Base-by-base conservation (phyloP, 2,888 invertebrate species). In the Dioctria rufipes region DNA sequence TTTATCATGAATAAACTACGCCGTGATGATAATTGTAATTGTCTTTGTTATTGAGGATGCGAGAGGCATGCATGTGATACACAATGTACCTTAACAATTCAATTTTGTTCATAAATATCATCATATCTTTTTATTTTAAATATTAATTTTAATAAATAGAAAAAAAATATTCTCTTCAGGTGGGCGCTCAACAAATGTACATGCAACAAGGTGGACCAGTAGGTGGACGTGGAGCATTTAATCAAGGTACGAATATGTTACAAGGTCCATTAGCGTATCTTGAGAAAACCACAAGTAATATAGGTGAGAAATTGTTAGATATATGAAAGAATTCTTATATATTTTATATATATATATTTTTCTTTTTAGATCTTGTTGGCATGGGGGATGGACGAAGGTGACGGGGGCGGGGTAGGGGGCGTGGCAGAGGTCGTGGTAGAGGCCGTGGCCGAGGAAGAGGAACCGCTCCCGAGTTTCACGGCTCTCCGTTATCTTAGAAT, bases 241-340 rank as follows among this genome's bases (percentile, higher is more conserved):
- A 92, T 85, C 89, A 88, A 84, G 88, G 88, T 75, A 43, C 46
- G n/a, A 91, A 91, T 5, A 91, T 94, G 3, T 90, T 95, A 80
- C 95, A 95, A 84, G 96, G 96, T 5, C 96, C 96, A 0, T 90
- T 96, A 83, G 96, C 96, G 0, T 96, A 94, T 87, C 90, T 97
- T 82, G 96, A 96, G 90, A 96, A 96, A 91, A 96, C 96, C 83
- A 95, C 96, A 86, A 95, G 95, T 90, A 96, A 95, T 90, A 96
- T 96, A 92, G 96, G 93, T 92, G 88, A 83, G 78, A 60, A n/a
- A 13, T 60, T 25, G 4, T 42, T 63, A 9, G 37, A 49, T 49
- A 25, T 25, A 25, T 25, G 25, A 25, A 25, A 25, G 0, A 25
- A 25, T 25, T 25, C 25, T 25, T 25, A 25, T 25, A 25, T 25